Conservation (phyloP, 2,113 vertebrate genomes). For the Tilapia sparmanii region DNA sequence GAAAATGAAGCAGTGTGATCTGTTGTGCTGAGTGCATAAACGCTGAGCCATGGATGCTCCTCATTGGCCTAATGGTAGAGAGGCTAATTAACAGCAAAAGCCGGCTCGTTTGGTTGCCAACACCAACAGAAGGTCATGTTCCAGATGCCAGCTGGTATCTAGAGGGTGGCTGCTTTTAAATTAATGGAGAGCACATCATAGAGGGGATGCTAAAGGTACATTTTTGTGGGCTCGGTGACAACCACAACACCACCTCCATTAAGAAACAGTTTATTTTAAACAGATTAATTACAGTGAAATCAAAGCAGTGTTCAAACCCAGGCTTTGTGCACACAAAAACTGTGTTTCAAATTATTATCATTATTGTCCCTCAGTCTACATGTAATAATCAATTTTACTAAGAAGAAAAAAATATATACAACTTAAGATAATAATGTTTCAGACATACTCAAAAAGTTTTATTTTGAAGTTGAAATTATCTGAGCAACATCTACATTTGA, state of each 20-base stretch:
- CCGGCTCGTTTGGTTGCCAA: slow-evolving; percentile 20
- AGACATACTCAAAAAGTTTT: not conserved
- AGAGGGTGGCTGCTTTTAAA: slow-evolving; percentile 40
- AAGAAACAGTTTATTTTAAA: not conserved
- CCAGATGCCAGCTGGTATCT: slow-evolving; percentile 43
- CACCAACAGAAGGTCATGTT: slow-evolving; percentile 39
- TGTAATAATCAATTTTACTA: not conserved
- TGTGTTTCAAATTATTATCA: not conserved
- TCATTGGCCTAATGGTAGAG: slow-evolving; percentile 21
- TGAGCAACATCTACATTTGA: not conserved
- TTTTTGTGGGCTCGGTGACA: not conserved
- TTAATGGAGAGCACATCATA: slow-evolving; percentile 15
- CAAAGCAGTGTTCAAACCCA: not conserved
- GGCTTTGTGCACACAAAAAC: not conserved
- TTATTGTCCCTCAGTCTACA: not conserved
- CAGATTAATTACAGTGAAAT: not conserved
- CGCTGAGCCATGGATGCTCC: not conserved
- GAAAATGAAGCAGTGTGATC: slow-evolving; percentile 28
- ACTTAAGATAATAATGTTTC: not conserved
- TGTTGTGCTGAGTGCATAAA: slow-evolving; percentile 19
- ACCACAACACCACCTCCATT: not conserved
- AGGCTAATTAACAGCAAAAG: slow-evolving; percentile 45
- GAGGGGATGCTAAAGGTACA: not conserved
- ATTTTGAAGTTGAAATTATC: not conserved
- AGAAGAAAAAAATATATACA: not conserved